These are phyloP conservation scores for Hemibates koningsi DNA, from an alignment of 2,113 vertebrate species.

Conservation along the genomic window DNA sequence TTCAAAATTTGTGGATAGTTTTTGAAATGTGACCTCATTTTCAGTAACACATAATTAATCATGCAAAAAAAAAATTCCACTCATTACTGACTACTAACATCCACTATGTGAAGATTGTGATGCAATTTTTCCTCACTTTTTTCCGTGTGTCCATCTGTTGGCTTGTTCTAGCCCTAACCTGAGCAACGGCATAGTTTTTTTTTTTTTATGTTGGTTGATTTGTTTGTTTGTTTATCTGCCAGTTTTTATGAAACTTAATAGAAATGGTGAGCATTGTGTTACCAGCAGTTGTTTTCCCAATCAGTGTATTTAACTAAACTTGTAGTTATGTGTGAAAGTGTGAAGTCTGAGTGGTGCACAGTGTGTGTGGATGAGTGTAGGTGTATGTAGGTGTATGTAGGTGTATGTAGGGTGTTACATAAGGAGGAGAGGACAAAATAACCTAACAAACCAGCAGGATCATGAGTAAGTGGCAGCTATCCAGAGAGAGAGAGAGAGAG, in stretches of 20 bases:
- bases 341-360: background rate
- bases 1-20: background rate
- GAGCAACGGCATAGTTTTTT: background rate
- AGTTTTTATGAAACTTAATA: background rate
- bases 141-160: fast-evolving
- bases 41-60: background rate
- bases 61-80: background rate
- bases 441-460: background rate
- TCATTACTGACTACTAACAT: background rate
- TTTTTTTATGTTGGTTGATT: background rate
- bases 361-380: background rate
- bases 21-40: background rate
- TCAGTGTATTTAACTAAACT: background rate
- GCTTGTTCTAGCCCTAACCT: background rate
- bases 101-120: background rate
- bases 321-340: background rate
- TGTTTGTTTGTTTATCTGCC: background rate
- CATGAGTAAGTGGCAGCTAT: background rate
- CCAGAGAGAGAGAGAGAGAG: background rate
- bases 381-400: background rate
- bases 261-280: background rate
- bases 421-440: background rate
- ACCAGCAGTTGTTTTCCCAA: background rate
- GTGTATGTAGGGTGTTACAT: background rate
- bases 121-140: background rate